Conservation (phyloP, 1,140 invertebrate genomes). For the Philopotamus ludificatus region DNA sequence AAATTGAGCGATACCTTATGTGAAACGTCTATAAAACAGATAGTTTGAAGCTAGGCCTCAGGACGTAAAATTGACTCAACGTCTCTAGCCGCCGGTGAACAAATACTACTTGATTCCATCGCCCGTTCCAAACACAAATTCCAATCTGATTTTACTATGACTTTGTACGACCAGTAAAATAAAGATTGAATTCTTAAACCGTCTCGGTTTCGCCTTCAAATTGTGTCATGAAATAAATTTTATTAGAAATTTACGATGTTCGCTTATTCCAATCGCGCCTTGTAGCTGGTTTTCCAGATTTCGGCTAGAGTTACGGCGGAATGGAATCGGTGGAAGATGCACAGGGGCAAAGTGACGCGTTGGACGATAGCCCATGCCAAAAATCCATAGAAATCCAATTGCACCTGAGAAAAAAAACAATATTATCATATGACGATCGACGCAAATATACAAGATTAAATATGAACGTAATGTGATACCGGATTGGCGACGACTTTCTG, state of each 20-base stretch:
- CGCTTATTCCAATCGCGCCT: conserved; percentile 77
- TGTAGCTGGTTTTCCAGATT: conserved; percentile 98
- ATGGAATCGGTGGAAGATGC: conserved; percentile 97
- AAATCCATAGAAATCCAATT: conserved; percentile 91
- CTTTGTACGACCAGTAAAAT: no score
- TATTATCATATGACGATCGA: neutral
- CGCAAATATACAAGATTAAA: neutral
- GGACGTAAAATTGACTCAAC: no score
- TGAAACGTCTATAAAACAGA: no score
- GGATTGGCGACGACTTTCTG: conserved; percentile 90
- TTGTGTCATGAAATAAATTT: no score
- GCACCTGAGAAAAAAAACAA: conserved; percentile 49
- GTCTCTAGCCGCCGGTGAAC: no score
- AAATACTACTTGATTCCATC: no score
- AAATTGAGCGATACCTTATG: no score
- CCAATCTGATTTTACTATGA: no score
- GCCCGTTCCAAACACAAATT: no score
- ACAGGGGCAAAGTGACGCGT: conserved; percentile 88
- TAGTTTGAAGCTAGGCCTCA: no score
- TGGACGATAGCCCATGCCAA: conserved; percentile 93
- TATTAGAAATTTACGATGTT: neutral
- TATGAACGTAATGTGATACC: conserved; percentile 51
- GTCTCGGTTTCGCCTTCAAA: no score
- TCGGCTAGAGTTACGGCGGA: conserved; percentile 95
- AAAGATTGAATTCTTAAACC: no score